These are phyloP conservation scores for Drosophila pachea DNA, from an alignment of 1,140 invertebrate genomes.

Conservation along the genomic window DNA sequence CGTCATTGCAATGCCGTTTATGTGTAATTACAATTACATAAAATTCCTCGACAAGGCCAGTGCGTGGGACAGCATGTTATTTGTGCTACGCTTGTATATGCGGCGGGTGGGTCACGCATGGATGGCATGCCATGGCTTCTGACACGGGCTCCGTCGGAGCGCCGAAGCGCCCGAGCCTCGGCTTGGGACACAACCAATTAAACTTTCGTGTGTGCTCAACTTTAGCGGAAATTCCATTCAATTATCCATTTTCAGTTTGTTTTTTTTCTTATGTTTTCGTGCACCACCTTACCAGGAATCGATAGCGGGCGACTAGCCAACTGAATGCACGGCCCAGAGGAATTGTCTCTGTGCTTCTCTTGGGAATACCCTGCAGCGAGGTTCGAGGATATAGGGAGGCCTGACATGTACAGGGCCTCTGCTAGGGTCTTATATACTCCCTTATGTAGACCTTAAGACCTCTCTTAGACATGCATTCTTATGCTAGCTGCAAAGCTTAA, in stretches of 20 bases:
- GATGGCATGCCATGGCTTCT: slow-evolving; percentile 24
- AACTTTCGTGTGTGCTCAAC: slow-evolving; percentile 32
- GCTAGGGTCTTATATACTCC: no score
- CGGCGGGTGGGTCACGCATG: slow-evolving; percentile 6
- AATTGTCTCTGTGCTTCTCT: background rate
- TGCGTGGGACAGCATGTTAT: slow-evolving; percentile 1
- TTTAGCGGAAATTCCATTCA: slow-evolving; percentile 56
- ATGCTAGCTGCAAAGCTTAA: no score
- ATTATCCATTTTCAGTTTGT: slow-evolving; percentile 39
- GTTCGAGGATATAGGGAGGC: no score
- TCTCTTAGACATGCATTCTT: no score
- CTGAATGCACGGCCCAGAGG: background rate
- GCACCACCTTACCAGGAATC: slow-evolving; percentile 28
- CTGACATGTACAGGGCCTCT: no score
- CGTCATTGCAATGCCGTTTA: slow-evolving; percentile 13
- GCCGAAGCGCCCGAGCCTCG: slow-evolving; percentile 8
- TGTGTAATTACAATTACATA: slow-evolving; percentile 73
- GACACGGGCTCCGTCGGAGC: background rate
- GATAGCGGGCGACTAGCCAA: slow-evolving; percentile 21
- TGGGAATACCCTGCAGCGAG: background rate
- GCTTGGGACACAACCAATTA: slow-evolving; percentile 21
- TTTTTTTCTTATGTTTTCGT: slow-evolving; percentile 16
- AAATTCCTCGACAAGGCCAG: slow-evolving; percentile 18
- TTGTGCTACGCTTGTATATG: slow-evolving; percentile 20
- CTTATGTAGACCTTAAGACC: no score